phyloP scores from a whole-genome alignment of 2,888 invertebrate genomes.

The Bellardia pandia region DNA sequence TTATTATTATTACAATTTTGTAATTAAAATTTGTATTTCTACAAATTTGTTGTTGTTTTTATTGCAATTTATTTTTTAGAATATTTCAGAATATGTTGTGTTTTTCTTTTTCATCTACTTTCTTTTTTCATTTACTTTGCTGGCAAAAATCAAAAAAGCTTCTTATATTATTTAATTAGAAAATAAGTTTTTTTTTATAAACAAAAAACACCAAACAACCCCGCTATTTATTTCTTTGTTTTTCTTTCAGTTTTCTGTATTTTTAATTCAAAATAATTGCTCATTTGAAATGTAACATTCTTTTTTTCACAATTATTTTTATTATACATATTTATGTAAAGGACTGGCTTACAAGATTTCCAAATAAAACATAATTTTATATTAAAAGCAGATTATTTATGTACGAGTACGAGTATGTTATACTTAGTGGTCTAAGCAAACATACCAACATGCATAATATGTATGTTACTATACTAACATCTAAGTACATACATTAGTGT shows the following conservation, averaged over 20 bases:
- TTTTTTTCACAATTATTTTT: constrained; percentile 8
- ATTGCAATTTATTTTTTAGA: too few relatives aligned
- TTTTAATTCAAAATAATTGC: constrained; percentile 31
- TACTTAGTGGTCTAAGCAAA: constrained; percentile 42
- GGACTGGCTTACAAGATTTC: not conserved
- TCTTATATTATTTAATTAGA: not conserved
- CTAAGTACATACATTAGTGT: not conserved
- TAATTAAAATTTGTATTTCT: too few relatives aligned
- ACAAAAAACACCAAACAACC: not conserved
- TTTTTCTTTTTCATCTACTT: not conserved
- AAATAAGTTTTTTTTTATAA: not conserved
- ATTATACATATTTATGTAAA: not conserved
- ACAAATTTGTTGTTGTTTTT: too few relatives aligned
- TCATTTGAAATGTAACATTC: constrained; percentile 36
- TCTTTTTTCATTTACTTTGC: not conserved
- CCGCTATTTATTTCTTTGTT: not conserved
- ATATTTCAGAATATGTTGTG: too few relatives aligned
- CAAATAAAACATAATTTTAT: constrained; percentile 6
- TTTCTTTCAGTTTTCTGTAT: not conserved
- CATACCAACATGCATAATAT: not conserved
- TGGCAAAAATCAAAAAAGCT: not conserved
- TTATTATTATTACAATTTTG: too few relatives aligned
- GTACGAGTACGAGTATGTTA: constrained; percentile 1
- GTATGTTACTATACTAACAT: too few relatives aligned
- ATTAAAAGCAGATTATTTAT: constrained; percentile 53